A percentile compares a stretch with the other conserved stretches of the same genome.
Evolutionary conservation across 2,113 vertebrate genomes (phyloP).

Genomic region (Epinephelus cyanopodus): DNA sequence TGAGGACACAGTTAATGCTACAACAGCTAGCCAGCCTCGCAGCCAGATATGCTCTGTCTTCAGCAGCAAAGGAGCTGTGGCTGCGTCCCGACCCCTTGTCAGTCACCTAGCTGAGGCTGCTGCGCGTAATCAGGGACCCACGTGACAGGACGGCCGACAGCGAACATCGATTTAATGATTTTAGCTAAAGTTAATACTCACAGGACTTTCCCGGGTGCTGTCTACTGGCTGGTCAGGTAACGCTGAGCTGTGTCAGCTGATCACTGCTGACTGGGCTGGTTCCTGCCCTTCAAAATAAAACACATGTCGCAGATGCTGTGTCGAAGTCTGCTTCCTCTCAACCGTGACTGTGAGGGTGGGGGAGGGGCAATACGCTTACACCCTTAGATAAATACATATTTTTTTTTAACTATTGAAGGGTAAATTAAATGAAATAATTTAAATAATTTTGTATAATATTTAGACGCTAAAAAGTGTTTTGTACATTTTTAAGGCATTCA

Average conservation of each 20-base stretch:
- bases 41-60: background rate
- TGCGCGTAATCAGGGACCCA: rapidly evolving
- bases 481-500: no score
- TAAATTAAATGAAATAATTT: no score
- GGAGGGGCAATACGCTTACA: no score
- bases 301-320: background rate
- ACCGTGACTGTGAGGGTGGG: no score
- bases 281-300: slow-evolving; percentile 50
- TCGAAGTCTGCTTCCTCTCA: no score
- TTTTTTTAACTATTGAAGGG: no score
- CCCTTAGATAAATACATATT: no score
- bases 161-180: rapidly evolving
- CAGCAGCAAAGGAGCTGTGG: no score
- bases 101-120: background rate
- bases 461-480: no score
- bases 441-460: no score
- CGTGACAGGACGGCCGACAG: background rate
- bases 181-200: background rate
- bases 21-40: background rate
- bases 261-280: background rate
- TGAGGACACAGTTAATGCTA: background rate
- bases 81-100: no score
- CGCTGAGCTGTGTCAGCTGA: background rate
- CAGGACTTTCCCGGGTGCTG: background rate
- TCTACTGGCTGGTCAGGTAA: background rate